These are phyloP conservation scores for Gracilinanus agilis DNA, from an alignment of 2,113 vertebrate genomes.

Conservation along the genomic window DNA sequence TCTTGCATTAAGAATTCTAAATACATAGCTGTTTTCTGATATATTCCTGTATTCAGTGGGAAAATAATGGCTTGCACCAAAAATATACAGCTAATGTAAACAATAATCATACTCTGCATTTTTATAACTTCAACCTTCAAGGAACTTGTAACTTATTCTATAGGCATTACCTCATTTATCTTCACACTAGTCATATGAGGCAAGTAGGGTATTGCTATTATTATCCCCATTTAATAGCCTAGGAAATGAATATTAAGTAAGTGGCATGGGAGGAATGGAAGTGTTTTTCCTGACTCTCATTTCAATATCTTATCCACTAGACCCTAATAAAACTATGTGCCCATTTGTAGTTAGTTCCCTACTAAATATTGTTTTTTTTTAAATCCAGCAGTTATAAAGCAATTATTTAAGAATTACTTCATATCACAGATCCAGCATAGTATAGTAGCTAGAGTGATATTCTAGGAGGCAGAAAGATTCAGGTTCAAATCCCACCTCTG, in stretches of 20 bases:
- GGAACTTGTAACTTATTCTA: slow-evolving; percentile 57
- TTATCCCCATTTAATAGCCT: neutral
- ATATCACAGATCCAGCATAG: neutral
- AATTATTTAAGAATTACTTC: neutral
- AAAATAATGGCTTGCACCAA: slow-evolving; percentile 57
- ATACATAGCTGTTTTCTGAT: slow-evolving; percentile 45
- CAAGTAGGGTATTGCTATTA: slow-evolving; percentile 36
- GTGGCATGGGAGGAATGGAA: neutral
- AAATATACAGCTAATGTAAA: slow-evolving; percentile 48
- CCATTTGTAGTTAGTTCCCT: neutral
- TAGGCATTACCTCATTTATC: slow-evolving; percentile 51
- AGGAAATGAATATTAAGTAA: neutral
- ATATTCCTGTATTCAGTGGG: slow-evolving; percentile 42
- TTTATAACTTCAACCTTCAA: slow-evolving; percentile 59
- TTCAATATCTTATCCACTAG: neutral
- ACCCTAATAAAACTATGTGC: neutral
- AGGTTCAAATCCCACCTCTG: neutral
- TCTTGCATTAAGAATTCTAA: slow-evolving; percentile 23
- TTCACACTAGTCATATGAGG: slow-evolving; percentile 37
- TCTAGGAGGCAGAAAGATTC: neutral
- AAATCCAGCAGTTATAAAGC: neutral
- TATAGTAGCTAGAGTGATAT: neutral
- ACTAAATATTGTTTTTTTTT: neutral
- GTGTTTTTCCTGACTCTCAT: neutral
- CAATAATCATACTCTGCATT: slow-evolving; percentile 42